Conservation (phyloP, 2,888 invertebrate species). For the Drosophila mercatorum region DNA sequence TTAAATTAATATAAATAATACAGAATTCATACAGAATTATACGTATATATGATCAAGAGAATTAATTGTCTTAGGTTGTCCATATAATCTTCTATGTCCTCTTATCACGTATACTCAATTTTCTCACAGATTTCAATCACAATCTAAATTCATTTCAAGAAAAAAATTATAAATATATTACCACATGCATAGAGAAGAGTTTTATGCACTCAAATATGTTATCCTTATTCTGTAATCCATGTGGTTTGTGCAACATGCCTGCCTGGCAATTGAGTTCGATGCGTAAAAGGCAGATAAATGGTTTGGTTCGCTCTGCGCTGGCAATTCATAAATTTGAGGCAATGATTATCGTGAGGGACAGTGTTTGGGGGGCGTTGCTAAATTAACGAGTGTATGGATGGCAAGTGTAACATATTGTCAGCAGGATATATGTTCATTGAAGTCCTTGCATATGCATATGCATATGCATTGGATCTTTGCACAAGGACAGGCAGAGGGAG, state of each 20-base stretch:
- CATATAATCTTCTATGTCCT: too few species aligned
- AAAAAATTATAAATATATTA: neutral
- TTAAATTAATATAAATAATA: neutral
- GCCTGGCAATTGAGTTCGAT: neutral
- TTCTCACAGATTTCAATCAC: neutral
- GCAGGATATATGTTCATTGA: constrained; percentile 18
- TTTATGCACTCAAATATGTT: neutral
- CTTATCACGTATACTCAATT: neutral
- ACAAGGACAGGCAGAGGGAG: constrained; percentile 16
- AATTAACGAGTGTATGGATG: constrained; percentile 51
- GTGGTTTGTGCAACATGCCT: neutral
- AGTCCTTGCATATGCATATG: constrained; percentile 38
- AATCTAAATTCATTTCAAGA: neutral
- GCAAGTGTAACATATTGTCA: constrained; percentile 48
- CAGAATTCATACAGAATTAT: too few species aligned
- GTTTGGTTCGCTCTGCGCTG: constrained; percentile 1
- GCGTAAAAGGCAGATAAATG: neutral
- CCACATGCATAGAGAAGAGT: neutral
- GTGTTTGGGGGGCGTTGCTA: constrained; percentile 50
- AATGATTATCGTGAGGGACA: constrained; percentile 71
- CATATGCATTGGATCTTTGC: constrained; percentile 47
- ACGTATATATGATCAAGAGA: too few species aligned
- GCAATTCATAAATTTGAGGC: constrained; percentile 78
- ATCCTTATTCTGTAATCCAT: neutral
- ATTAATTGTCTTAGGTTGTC: too few species aligned